Evolutionary conservation across 2,113 vertebrate species (phyloP).

Genomic region (Odontesthes bonariensis): DNA sequence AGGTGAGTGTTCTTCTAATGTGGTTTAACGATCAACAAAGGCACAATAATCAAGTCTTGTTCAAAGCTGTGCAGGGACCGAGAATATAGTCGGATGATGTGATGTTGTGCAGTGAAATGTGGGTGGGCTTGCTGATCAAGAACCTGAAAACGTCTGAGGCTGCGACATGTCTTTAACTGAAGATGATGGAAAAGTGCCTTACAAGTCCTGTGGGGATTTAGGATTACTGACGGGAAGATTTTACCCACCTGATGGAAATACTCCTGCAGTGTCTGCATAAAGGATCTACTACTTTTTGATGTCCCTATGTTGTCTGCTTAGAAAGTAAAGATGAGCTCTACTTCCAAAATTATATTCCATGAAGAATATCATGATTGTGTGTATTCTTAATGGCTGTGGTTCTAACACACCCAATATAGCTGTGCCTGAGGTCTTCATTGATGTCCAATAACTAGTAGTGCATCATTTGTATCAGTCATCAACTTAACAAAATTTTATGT

Average conservation of each 20-base stretch:
- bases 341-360: no score
- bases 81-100: conserved; percentile 30
- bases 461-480: no score
- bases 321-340: not conserved
- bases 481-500: no score
- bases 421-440: no score
- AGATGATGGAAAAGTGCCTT: conserved; percentile 20
- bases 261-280: not conserved
- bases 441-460: no score
- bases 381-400: no score
- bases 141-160: conserved; percentile 34
- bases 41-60: conserved; percentile 37
- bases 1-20: conserved; percentile 41
- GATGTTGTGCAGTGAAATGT: conserved; percentile 65
- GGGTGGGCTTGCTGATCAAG: conserved; percentile 53
- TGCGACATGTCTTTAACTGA: conserved; percentile 32
- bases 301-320: conserved; percentile 3
- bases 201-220: not conserved
- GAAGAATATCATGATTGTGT: no score
- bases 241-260: not conserved
- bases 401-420: no score
- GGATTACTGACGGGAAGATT: conserved; percentile 9
- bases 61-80: conserved; percentile 23
- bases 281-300: not conserved
- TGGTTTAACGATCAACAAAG: conserved; percentile 55